These are phyloP conservation scores for Corythornis vintsioides DNA, from an alignment of 2,113 vertebrate species.

Conservation along the genomic window DNA sequence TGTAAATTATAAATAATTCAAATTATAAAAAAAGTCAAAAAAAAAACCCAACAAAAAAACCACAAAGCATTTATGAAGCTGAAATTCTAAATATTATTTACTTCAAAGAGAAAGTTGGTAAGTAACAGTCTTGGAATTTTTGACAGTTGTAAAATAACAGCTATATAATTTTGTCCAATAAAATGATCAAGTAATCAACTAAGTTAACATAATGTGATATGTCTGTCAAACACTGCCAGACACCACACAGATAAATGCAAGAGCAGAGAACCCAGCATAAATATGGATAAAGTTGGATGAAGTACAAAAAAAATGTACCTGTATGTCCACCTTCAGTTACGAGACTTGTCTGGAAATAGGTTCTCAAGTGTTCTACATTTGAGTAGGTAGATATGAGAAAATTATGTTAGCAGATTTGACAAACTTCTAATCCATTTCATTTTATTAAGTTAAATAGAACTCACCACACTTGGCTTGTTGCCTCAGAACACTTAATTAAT, in stretches of 20 bases:
- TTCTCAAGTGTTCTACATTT: neutral
- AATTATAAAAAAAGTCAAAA: neutral
- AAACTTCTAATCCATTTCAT: neutral
- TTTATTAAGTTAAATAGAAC: neutral
- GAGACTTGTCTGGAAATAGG: neutral
- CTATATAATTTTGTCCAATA: neutral
- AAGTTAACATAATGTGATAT: neutral
- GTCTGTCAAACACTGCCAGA: neutral
- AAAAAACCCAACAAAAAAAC: fast-evolving
- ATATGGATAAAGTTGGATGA: neutral
- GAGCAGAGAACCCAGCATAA: neutral
- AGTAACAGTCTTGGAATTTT: neutral
- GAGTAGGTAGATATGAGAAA: neutral
- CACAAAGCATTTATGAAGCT: too few relatives aligned
- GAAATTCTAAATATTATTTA: too few relatives aligned
- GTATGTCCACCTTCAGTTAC: neutral
- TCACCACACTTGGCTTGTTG: neutral
- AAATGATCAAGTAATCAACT: neutral
- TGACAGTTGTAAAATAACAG: neutral
- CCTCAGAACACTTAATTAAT: constrained; percentile 48
- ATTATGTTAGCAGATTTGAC: neutral
- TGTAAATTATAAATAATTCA: neutral
- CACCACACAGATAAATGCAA: neutral
- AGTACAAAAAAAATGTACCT: neutral
- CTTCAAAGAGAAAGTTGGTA: neutral